Conservation (phyloP, 2,797 vertebrate genomes). For the Bryconaethiops microstoma region DNA sequence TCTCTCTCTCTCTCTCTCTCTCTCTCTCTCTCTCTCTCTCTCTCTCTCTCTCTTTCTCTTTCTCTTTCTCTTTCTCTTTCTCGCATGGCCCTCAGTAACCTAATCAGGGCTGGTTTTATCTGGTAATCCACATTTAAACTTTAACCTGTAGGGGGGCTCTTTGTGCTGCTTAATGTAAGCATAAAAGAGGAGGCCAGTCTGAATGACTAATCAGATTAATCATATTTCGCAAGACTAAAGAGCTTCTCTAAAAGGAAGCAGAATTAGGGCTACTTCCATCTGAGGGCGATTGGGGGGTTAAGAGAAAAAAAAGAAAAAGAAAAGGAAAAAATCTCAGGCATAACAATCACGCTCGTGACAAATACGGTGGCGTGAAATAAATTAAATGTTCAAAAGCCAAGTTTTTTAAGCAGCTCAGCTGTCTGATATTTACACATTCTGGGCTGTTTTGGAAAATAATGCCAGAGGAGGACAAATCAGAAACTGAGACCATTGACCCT, state of each 20-base stretch:
- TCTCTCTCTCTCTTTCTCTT: conserved; percentile 18
- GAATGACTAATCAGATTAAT: conserved; percentile 99
- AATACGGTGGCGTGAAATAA: conserved; percentile 73
- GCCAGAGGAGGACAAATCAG: conserved; percentile 58
- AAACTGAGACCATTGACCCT: not conserved
- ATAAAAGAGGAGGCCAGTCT: conserved; percentile 87
- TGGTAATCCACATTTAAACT: conserved; percentile 99
- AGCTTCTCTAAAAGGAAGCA: conserved; percentile 87
- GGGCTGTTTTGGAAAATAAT: conserved; percentile 69
- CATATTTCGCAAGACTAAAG: conserved; percentile 92
- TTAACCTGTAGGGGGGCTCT: conserved; percentile 98
- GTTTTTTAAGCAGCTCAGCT: conserved; percentile 80
- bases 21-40: conserved; percentile 52
- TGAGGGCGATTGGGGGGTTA: conserved; percentile 50
- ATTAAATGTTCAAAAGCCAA: conserved; percentile 78
- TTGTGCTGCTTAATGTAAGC: conserved; percentile 98
- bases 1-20: conserved; percentile 18
- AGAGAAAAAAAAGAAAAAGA: conserved; percentile 63
- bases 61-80: conserved; percentile 32
- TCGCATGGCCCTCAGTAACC: conserved; percentile 88
- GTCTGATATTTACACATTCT: conserved; percentile 68
- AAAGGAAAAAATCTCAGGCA: conserved; percentile 67
- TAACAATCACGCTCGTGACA: conserved; percentile 74
- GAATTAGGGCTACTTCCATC: conserved; percentile 87
- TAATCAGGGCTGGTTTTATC: conserved; percentile 94